Evolutionary conservation across 1,140 invertebrate genomes (phyloP), one percentile per base, ranked within the genome.

Genomic region (Streblospio benedicti): DNA sequence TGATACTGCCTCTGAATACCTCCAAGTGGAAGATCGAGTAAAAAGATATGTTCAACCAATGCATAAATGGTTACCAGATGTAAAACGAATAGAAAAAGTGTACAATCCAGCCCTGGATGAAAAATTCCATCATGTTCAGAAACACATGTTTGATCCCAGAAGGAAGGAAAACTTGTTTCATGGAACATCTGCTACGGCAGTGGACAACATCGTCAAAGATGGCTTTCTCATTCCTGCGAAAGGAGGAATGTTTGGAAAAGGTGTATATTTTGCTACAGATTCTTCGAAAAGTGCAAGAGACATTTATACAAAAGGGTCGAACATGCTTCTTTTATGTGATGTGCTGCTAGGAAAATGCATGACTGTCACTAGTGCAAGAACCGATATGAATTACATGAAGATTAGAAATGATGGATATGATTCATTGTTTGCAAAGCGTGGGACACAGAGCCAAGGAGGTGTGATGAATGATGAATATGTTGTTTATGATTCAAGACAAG

Each of bases 211-310:
- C 5, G 18, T 54, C 6, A 43, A 32, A 5, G 6, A 5, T 47
- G 51, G 51, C 5, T 54, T 54, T 27, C 6, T 6, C 20, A 16
- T 54, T 9, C 51, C 51, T 18, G 51, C 23, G 25, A 6, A 45
- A 9, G 51, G 30, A n/a, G n/a, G 27, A n/a, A 54, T 54, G 51
- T 54, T 6, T 25, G 51, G 51, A 35, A 47, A 32, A 16, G 51
- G 51, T 20, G 18, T 54, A 9, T 54, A 54, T 47, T 54, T 54
- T 47, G 51, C 51, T 4, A 35, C 5, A 6, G 51, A 54, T 47
- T 54, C 51, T 20, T 54, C 51, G 20, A 54, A 54, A 47, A 54
- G 51, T 54, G 51, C 51, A 6, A n/a, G 27, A 31, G 27, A 54
- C 9, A 35, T 45, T 27, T 54, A 54, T 30, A 54, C 51, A 20